Base-by-base conservation (phyloP, 2,113 vertebrate genomes). In the Murina feae region DNA sequence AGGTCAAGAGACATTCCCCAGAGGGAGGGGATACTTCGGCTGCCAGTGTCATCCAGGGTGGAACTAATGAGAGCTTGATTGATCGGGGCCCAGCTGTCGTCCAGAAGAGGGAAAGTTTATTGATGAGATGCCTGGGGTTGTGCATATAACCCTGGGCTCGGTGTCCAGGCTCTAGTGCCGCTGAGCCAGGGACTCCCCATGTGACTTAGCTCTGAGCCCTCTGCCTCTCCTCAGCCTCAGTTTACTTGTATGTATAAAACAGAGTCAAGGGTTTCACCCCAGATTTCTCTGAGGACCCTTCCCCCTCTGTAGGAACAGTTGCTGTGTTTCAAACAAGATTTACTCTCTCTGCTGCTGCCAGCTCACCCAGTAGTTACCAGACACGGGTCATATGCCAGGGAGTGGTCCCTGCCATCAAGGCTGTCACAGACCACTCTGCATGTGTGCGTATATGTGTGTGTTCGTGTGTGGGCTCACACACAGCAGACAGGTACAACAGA, bases 161-260 rank as follows among this genome's bases (percentile, higher is more conserved):
- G 32, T 74, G 35, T 47, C 10, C 9, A 49, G 75, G 89, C 51
- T 91, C 71, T 18, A 18, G 32, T 53, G 47, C 88, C 20, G 10
- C 35, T n/a, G 6, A 51, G 20, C 39, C 66, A 13, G 28, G 51
- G 12, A 42, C 42, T 37, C 1, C 1, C 28, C 13, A 0, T 47
- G 42, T 47, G 63, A 68, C 35, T 55, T 18, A 5, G 79, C 37
- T 42, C 12, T 32, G 28, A 42, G 9, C 66, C 44, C 2, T 55
- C 42, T 74, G 21, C 55, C 11, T 82, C 81, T 9, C n/a, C 37
- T 51, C n/a, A 21, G 35, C 35, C 76, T 92, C 68, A 10, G 14
- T 84, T 90, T 78, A 20, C 32, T 63, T 10, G 5, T 69, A 12
- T 66, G 25, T 65, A 58, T 86, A 23, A 84, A 93, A 89, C 44